phyloP scores from a whole-genome alignment of 2,888 invertebrate species.

The Rotaria magnacalcarata region DNA sequence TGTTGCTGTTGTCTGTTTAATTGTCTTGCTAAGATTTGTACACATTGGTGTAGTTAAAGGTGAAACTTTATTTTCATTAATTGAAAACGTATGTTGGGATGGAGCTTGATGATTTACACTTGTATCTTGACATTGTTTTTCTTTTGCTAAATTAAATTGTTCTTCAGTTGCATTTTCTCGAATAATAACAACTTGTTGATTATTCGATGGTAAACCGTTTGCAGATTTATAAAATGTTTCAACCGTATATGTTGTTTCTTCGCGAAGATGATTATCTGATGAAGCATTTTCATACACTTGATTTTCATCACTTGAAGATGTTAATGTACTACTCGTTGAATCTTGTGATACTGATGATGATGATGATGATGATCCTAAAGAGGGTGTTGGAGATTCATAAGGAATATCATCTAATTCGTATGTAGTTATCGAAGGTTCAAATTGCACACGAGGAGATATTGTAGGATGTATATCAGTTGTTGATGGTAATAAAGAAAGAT shows the following conservation, averaged over 20 bases:
- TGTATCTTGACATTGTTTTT: background rate
- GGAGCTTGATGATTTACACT: background rate
- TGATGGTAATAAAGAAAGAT: background rate
- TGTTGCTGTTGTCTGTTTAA: background rate
- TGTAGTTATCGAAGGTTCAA: background rate
- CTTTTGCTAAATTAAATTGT: constrained; percentile 18
- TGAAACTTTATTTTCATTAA: background rate
- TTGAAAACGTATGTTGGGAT: background rate
- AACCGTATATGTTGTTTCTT: constrained; percentile 25
- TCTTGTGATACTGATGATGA: background rate
- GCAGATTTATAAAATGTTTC: constrained; percentile 25
- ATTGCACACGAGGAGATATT: background rate
- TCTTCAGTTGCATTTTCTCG: constrained; percentile 32
- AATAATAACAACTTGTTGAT: constrained; percentile 30
- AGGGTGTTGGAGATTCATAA: background rate
- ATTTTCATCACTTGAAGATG: background rate
- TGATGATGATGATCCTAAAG: background rate
- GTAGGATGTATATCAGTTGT: background rate
- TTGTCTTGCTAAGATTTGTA: background rate
- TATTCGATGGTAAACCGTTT: background rate
- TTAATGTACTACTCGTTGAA: background rate
- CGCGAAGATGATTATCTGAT: background rate
- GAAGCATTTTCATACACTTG: background rate
- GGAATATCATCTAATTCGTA: background rate
- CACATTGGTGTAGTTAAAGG: background rate